A percentile compares a stretch with the other conserved stretches of the same genome.
These are phyloP conservation scores for Holacanthella duospinosa DNA, from an alignment of 2,888 invertebrate species.

Conservation along the genomic window DNA sequence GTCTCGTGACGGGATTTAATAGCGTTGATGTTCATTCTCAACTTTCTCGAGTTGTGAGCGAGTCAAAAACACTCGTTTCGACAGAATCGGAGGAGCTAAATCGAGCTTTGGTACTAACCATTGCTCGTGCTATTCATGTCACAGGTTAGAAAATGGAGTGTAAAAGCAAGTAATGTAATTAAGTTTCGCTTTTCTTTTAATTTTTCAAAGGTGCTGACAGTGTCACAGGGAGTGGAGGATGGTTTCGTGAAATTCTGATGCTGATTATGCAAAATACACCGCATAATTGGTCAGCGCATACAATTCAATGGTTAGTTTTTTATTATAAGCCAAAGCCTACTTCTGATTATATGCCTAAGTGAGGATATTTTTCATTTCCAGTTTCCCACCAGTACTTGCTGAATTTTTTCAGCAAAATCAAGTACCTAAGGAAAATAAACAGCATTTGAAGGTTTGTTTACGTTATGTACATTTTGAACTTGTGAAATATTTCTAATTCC, in stretches of 20 bases:
- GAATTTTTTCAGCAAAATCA: constrained; percentile 82
- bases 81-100: constrained; percentile 92
- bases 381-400: constrained; percentile 73
- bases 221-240: constrained; percentile 48
- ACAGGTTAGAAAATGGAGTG: constrained; percentile 57
- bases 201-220: constrained; percentile 16
- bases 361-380: background rate
- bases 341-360: background rate
- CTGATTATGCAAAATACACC: constrained; percentile 90
- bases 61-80: constrained; percentile 81
- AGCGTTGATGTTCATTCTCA: constrained; percentile 90
- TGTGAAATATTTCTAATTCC: background rate
- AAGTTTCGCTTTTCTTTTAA: background rate
- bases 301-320: constrained; percentile 55
- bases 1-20: constrained; percentile 79
- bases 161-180: background rate
- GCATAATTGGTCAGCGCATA: constrained; percentile 89
- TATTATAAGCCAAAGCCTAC: background rate
- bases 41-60: constrained; percentile 77
- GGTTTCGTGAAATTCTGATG: constrained; percentile 80
- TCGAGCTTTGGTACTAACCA: constrained; percentile 78
- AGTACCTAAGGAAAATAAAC: constrained; percentile 78
- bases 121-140: constrained; percentile 87
- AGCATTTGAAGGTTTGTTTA: constrained; percentile 61
- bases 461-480: too few species aligned